Base-by-base conservation (phyloP, 1,140 invertebrate genomes). In the Macrobrachium rosenbergii region DNA sequence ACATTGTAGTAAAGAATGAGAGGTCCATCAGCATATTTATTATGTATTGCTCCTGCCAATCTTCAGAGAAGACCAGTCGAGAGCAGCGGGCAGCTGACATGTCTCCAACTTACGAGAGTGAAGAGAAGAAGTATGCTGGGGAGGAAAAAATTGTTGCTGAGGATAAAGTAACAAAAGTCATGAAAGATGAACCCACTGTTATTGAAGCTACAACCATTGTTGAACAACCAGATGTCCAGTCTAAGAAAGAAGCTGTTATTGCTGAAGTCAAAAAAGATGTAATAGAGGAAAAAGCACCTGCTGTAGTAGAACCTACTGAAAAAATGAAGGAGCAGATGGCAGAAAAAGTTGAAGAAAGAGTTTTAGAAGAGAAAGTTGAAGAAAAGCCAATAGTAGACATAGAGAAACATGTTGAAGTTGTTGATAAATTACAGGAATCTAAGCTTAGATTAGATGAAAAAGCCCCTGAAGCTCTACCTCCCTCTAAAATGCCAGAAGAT, bases 81-180 rank as follows among this genome's bases (percentile, higher is more conserved):
- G 75, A 87, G 87, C 67, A 88, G 82, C 88, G 88, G 67, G 88
- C 76, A 43, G 78, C 73, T 8, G 88, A 89, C 83, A 60, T 88
- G 76, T 88, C 89, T 19, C 89, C 89, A 64, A 88, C 89, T 62
- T 89, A 90, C 69, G 93, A 95, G 91, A 92, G 93, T 89, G 94
- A 95, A 90, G 94, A 95, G 92, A 93, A 93, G 60, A 95, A 95
- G 91, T 95, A 95, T 90, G 95, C 94, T 11, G 95, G 94, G 28
- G 95, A 96, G 91, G 95, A 95, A 90, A 95, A 95, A 90, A 93
- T 93, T 88, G 90, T 91, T 16, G 90, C 90, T 37, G 92, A 92
- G 90, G 91, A 92, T 78, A 91, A 91, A 81, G 90, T 87, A 45
- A 72, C 63, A 19, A 77, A 45, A 45, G 82, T 37, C 28, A 37